These are phyloP conservation scores for Sycophila sp. DNA, from an alignment of 1,140 invertebrate genomes.

Conservation along the genomic window DNA sequence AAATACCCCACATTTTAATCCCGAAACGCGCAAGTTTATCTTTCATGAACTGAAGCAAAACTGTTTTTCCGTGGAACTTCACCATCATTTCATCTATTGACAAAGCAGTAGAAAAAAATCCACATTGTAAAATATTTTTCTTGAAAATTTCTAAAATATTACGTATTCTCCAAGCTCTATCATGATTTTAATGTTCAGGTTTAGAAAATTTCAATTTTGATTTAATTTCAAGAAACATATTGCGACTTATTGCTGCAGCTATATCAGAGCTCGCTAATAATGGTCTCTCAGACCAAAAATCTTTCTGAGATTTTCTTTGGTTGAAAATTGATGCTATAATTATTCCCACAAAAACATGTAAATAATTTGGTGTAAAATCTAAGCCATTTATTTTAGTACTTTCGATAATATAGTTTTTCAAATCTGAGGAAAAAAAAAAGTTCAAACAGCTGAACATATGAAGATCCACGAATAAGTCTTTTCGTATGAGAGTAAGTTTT, in stretches of 20 bases:
- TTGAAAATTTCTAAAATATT: not conserved
- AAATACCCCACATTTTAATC: not conserved
- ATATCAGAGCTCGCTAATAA: not conserved
- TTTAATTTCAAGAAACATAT: not conserved
- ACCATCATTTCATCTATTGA: too few species aligned
- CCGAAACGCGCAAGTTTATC: not conserved
- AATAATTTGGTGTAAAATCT: not conserved
- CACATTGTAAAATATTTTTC: not conserved
- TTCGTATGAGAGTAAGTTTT: not conserved
- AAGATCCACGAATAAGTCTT: not conserved
- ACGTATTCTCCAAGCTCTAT: not conserved
- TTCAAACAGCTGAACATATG: not conserved
- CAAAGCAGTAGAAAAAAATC: not conserved
- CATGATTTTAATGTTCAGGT: not conserved
- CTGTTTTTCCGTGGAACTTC: too few species aligned
- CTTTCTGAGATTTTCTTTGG: too few species aligned
- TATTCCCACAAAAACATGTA: constrained; percentile 9
- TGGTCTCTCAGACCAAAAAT: not conserved
- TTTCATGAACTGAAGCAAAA: not conserved
- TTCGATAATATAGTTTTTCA: constrained; percentile 5
- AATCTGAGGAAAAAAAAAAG: not conserved
- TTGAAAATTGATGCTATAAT: constrained; percentile 3
- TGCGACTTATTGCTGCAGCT: not conserved
- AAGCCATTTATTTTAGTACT: not conserved
- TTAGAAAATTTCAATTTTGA: not conserved